phyloP scores from a whole-genome alignment of 92 coral and sea anemone genomes.

The Epizoanthus fatuus region DNA sequence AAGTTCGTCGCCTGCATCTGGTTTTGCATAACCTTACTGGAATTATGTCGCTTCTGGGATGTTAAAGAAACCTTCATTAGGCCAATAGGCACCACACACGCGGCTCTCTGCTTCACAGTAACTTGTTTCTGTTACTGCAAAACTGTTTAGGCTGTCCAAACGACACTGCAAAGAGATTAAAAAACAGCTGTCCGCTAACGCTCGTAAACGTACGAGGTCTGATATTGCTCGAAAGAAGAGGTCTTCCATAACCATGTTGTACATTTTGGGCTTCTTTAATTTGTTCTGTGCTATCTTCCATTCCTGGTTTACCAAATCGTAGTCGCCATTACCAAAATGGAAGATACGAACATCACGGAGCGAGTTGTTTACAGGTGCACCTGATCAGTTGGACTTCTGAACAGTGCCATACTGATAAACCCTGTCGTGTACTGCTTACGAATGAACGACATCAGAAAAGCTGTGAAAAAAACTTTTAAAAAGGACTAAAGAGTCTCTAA shows the following conservation, averaged over 20 bases:
- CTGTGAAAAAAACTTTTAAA: neutral
- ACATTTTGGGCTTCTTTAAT: neutral
- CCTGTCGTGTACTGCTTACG: neutral
- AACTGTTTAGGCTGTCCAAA: neutral
- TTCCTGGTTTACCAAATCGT: neutral
- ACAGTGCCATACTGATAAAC: neutral
- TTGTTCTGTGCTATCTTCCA: constrained; percentile 9
- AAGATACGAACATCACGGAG: neutral
- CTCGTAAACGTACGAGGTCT: too few relatives aligned
- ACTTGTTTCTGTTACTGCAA: neutral
- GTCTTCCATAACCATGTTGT: neutral
- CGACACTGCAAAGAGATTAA: neutral
- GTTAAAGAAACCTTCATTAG: neutral
- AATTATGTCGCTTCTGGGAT: neutral
- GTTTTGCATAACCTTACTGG: neutral
- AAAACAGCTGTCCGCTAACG: neutral
- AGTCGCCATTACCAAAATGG: neutral
- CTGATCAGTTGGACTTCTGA: neutral
- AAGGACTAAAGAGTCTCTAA: neutral
- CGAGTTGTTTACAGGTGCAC: neutral
- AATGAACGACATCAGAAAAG: neutral
- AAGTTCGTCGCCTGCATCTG: neutral
- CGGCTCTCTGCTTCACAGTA: neutral
- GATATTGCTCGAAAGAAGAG: neutral
- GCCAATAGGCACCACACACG: neutral